phyloP scores from a whole-genome alignment of 1,140 invertebrate species.

The Sarcophaga bullata region DNA sequence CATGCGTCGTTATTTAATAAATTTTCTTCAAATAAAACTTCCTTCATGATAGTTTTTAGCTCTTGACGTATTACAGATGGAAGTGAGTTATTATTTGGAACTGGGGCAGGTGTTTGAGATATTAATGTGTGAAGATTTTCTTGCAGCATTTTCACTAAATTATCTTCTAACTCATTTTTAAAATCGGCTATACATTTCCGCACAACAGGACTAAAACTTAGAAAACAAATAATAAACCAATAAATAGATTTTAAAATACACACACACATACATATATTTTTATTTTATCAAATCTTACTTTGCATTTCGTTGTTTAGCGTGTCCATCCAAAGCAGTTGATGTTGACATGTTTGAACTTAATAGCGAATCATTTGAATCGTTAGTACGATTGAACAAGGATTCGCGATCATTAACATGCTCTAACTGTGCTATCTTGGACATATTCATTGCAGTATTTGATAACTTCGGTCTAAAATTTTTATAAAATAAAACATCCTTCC shows the following conservation, averaged over 20 bases:
- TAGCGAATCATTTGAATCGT: constrained; percentile 35
- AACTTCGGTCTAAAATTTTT: constrained; percentile 16
- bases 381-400: constrained; percentile 27
- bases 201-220: constrained; percentile 46
- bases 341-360: constrained; percentile 45
- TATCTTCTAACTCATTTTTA: constrained; percentile 42
- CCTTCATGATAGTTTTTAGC: constrained; percentile 37
- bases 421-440: neutral
- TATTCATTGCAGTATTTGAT: constrained; percentile 17
- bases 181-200: constrained; percentile 41
- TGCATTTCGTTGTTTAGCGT: neutral
- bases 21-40: constrained; percentile 30
- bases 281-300: constrained; percentile 33
- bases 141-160: constrained; percentile 37
- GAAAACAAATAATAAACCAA: no score
- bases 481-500: no score
- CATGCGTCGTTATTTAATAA: neutral
- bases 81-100: neutral
- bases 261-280: neutral
- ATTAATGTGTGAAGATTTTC: neutral
- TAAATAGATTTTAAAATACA: neutral
- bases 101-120: constrained; percentile 7
- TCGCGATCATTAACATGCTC: constrained; percentile 4
- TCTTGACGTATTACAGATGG: constrained; percentile 25
- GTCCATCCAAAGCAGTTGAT: constrained; percentile 45